These are phyloP conservation scores for Alsophila aescularia DNA, from an alignment of 2,888 invertebrate species.

Conservation along the genomic window DNA sequence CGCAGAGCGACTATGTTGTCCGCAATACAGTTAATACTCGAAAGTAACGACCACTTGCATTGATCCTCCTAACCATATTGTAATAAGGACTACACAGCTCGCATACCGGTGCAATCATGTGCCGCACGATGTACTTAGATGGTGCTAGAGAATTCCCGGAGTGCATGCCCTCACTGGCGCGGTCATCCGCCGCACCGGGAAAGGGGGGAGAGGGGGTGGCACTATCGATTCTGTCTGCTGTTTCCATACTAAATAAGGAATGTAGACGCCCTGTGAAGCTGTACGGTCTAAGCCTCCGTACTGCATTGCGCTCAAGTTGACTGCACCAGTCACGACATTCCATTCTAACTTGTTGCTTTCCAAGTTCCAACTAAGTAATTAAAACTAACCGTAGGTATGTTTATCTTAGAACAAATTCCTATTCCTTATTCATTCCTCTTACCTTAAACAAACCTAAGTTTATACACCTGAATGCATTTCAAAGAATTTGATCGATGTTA, in stretches of 20 bases:
- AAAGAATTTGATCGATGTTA: slow-evolving; percentile 1
- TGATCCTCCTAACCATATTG: slow-evolving; percentile 20
- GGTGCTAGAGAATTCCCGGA: slow-evolving; percentile 48
- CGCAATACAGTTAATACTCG: background rate
- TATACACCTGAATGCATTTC: slow-evolving; percentile 3
- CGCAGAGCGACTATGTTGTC: slow-evolving; percentile 3
- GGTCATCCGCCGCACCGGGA: slow-evolving; percentile 54
- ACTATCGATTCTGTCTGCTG: slow-evolving; percentile 78
- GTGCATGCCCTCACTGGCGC: slow-evolving; percentile 57
- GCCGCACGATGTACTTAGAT: slow-evolving; percentile 21
- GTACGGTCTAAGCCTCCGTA: slow-evolving; percentile 37
- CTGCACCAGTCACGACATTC: slow-evolving; percentile 63
- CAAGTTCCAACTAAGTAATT: slow-evolving; percentile 35
- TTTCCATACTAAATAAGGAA: slow-evolving; percentile 67
- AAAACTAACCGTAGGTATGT: slow-evolving; percentile 20
- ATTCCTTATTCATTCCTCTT: slow-evolving; percentile 9
- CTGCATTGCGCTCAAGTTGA: slow-evolving; percentile 62
- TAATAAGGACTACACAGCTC: slow-evolving; percentile 14
- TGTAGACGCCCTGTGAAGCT: slow-evolving; percentile 54
- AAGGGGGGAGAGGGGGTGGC: slow-evolving; percentile 44
- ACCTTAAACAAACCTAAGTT: background rate
- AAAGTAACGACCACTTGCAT: background rate
- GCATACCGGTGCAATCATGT: background rate
- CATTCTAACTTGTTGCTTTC: slow-evolving; percentile 63
- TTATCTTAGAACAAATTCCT: slow-evolving; percentile 1